These are phyloP conservation scores for Brienomyrus brachyistius DNA, from an alignment of 2,113 vertebrate genomes.

Conservation along the genomic window DNA sequence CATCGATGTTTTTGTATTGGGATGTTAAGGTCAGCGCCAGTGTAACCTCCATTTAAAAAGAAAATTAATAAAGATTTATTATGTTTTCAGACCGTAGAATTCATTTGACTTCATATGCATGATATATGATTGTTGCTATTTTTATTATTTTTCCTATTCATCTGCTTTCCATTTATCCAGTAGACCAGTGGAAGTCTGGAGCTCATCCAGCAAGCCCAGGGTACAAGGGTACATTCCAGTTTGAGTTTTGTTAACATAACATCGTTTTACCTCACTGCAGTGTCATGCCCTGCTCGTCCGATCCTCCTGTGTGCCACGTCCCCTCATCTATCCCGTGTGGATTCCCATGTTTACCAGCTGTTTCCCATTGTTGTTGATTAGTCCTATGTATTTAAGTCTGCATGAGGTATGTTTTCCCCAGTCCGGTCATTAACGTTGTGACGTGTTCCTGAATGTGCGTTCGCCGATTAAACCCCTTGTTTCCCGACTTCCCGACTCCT, in stretches of 20 bases:
- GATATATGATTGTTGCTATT: background rate
- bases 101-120: background rate
- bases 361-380: too few relatives aligned
- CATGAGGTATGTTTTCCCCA: too few relatives aligned
- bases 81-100: background rate
- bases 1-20: background rate
- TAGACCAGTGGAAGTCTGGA: background rate
- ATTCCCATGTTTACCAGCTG: too few relatives aligned
- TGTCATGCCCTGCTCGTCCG: background rate
- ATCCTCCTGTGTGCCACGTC: too few relatives aligned
- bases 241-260: background rate
- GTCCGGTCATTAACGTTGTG: too few relatives aligned
- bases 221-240: background rate
- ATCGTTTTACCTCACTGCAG: background rate
- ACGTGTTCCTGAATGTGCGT: too few relatives aligned
- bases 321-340: too few relatives aligned
- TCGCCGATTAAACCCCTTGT: too few relatives aligned
- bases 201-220: background rate
- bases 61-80: conserved; percentile 21
- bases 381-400: too few relatives aligned
- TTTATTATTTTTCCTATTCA: background rate
- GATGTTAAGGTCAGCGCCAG: conserved; percentile 1
- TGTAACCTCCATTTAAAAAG: conserved; percentile 5
- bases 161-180: background rate
- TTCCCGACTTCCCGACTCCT: too few relatives aligned